Conservation (phyloP, 2,888 invertebrate genomes). For the Mythimna pallens region DNA sequence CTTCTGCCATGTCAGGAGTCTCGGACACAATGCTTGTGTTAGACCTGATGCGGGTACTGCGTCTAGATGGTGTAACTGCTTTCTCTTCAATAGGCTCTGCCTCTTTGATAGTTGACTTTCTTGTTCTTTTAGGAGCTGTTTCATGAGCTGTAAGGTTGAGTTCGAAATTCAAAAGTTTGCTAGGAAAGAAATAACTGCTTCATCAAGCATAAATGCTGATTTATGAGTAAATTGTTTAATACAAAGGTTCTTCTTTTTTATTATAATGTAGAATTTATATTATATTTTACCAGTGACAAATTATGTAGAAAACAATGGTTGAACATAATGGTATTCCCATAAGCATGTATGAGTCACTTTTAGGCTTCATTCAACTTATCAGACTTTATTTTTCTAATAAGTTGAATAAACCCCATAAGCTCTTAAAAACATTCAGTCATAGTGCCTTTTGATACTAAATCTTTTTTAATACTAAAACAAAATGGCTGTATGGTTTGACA, state of each 20-base stretch:
- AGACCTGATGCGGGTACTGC: conserved; percentile 80
- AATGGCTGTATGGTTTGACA: neutral
- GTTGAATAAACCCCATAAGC: too few relatives aligned
- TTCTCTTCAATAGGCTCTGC: conserved; percentile 74
- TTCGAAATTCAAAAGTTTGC: neutral
- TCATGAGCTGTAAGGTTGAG: conserved; percentile 67
- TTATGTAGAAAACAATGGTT: neutral
- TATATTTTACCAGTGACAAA: conserved; percentile 1
- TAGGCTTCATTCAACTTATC: neutral
- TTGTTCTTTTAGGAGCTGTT: conserved; percentile 71
- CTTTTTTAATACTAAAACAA: neutral
- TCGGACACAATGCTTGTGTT: conserved; percentile 82
- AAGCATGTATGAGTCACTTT: neutral
- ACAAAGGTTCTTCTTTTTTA: too few relatives aligned
- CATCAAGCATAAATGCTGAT: too few relatives aligned
- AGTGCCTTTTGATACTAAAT: neutral
- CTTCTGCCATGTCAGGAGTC: conserved; percentile 67
- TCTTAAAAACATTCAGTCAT: neutral
- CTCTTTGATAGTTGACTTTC: conserved; percentile 75
- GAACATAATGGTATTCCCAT: too few relatives aligned
- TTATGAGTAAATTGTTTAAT: neutral
- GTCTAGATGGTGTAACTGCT: conserved; percentile 80
- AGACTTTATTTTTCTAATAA: neutral
- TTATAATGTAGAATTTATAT: too few relatives aligned
- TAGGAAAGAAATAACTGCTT: neutral